Percentiles rank a stretch among this genome's conserved stretches.
These are phyloP conservation scores for Capromys pilorides DNA, from an alignment of 2,797 vertebrate species.

Conservation along the genomic window DNA sequence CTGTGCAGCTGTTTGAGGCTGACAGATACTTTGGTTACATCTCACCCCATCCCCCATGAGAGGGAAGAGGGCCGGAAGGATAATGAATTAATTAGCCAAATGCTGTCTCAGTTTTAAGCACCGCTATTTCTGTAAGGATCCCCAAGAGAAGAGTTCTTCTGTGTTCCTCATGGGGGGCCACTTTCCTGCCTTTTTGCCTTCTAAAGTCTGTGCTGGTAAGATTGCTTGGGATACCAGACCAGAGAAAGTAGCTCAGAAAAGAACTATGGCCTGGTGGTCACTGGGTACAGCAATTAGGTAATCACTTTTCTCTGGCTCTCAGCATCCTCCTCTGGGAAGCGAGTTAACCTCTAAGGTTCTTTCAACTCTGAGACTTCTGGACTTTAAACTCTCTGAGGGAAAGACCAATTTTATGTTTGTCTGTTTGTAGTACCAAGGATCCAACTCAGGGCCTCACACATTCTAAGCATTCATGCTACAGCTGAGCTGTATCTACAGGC, in stretches of 20 bases:
- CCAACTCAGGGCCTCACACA: neutral
- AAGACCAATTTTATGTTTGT: neutral
- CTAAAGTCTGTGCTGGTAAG: constrained; percentile 24
- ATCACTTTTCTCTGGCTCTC: constrained; percentile 36
- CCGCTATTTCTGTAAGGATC: constrained; percentile 70
- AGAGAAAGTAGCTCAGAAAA: constrained; percentile 44
- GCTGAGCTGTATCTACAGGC: neutral
- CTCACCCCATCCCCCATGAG: constrained; percentile 57
- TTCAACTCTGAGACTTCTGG: constrained; percentile 27
- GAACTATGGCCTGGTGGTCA: constrained; percentile 1
- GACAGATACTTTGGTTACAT: constrained; percentile 63
- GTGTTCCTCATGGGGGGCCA: constrained; percentile 38
- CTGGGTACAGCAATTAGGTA: constrained; percentile 29
- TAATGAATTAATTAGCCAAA: constrained; percentile 77
- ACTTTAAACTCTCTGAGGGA: constrained; percentile 47
- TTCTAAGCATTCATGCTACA: neutral
- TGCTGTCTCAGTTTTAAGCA: constrained; percentile 75
- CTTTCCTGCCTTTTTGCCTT: constrained; percentile 47
- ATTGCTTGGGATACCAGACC: neutral
- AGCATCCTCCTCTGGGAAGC: constrained; percentile 36
- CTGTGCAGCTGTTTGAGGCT: constrained; percentile 55
- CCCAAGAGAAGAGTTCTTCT: constrained; percentile 56
- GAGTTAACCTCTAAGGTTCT: constrained; percentile 14
- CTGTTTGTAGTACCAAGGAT: neutral
- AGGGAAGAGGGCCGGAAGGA: constrained; percentile 51